Evolutionary conservation across 2,113 vertebrate genomes (phyloP).

Genomic region (Odobenus rosmarus): DNA sequence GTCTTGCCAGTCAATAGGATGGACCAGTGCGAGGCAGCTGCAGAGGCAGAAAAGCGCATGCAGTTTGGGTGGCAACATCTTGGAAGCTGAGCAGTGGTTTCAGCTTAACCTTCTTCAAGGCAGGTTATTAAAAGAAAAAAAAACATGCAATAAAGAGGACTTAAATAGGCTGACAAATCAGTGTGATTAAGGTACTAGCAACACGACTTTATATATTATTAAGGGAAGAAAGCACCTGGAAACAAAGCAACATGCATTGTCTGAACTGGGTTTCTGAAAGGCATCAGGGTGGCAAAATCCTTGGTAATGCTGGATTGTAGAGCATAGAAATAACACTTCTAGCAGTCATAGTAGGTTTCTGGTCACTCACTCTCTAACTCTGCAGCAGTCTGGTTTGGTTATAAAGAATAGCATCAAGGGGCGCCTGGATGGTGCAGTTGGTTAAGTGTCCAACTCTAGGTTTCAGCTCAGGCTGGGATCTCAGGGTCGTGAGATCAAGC

Average conservation of each 20-base stretch:
- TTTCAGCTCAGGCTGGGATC: neutral
- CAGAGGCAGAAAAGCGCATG: conserved; percentile 59
- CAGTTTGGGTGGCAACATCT: conserved; percentile 60
- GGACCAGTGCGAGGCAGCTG: conserved; percentile 6
- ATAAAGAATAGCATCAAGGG: neutral
- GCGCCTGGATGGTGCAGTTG: neutral
- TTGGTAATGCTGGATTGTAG: neutral
- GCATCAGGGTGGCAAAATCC: neutral
- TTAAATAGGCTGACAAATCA: neutral
- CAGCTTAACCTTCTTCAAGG: conserved; percentile 42
- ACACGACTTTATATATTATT: neutral
- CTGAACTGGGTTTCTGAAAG: neutral
- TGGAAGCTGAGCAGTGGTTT: neutral
- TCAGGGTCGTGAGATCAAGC: neutral
- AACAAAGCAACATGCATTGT: neutral
- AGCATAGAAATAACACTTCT: neutral
- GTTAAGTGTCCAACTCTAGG: no score
- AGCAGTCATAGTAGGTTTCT: neutral
- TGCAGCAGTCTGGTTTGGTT: neutral
- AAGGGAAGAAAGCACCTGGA: neutral
- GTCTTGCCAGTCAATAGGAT: conserved; percentile 55
- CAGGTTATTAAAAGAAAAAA: neutral
- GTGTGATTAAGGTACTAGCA: neutral
- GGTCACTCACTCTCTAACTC: neutral
- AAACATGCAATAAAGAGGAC: neutral